Percentiles rank a stretch among this genome's conserved stretches.
phyloP scores from a whole-genome alignment of 2,797 vertebrate species.

The Hozukius guyotensis region DNA sequence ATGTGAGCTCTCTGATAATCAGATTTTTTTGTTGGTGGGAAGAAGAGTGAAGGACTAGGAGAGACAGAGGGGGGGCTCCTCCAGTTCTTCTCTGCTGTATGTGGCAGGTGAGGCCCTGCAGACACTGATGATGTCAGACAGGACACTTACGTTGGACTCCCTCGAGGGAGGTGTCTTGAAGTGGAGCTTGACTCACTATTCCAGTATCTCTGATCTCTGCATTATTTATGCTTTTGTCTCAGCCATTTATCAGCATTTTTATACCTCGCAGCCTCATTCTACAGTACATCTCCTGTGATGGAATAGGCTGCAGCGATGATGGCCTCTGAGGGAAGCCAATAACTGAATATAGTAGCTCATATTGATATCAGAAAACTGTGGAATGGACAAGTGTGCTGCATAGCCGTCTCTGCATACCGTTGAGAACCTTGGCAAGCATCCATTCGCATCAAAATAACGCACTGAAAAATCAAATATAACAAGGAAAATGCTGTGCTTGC shows the following conservation, averaged over 20 bases:
- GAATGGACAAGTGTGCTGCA: slow-evolving; percentile 58
- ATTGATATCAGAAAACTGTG: slow-evolving; percentile 58
- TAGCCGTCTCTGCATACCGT: slow-evolving; percentile 44
- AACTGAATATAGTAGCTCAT: slow-evolving; percentile 55
- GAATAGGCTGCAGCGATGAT: slow-evolving; percentile 51
- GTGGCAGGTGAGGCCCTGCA: slow-evolving; percentile 57
- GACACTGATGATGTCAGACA: slow-evolving; percentile 72
- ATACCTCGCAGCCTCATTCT: slow-evolving; percentile 50
- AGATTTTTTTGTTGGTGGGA: slow-evolving; percentile 5
- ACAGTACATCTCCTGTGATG: slow-evolving; percentile 55
- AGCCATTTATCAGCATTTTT: slow-evolving; percentile 69
- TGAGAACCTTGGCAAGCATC: slow-evolving; percentile 56
- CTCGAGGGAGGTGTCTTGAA: slow-evolving; percentile 58
- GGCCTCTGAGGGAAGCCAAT: slow-evolving; percentile 62
- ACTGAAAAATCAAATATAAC: slow-evolving; percentile 47
- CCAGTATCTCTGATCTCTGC: slow-evolving; percentile 54
- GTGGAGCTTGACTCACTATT: slow-evolving; percentile 47
- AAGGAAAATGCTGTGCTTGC: slow-evolving; percentile 54
- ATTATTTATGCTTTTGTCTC: slow-evolving; percentile 75
- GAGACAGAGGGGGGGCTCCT: slow-evolving; percentile 11
- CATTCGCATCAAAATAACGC: slow-evolving; percentile 55
- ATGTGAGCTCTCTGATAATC: slow-evolving; percentile 22
- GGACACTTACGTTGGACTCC: slow-evolving; percentile 57
- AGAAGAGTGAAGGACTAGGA: slow-evolving; percentile 9
- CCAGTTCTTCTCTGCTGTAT: slow-evolving; percentile 16